Evolutionary conservation across 2,113 vertebrate genomes (phyloP).

Genomic region (Albula glossodonta): DNA sequence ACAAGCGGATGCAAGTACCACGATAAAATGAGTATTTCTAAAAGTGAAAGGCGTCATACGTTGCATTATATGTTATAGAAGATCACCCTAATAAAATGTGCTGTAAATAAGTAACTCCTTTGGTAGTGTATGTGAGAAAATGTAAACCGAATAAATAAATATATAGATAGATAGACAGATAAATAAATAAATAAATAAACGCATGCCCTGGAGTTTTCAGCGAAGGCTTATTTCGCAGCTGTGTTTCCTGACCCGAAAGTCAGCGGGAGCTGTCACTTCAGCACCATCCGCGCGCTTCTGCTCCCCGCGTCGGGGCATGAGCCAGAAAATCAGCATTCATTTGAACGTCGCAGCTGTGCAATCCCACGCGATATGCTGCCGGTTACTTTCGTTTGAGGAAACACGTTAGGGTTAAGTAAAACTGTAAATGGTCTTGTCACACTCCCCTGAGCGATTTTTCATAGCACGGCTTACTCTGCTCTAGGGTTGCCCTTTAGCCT

Average conservation of each 20-base stretch:
- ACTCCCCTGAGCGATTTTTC: not conserved
- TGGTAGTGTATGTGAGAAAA: no score
- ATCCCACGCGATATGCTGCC: not conserved
- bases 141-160: no score
- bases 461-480: not conserved
- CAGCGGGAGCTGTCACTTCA: conserved; percentile 49
- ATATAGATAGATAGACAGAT: no score
- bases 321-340: not conserved
- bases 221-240: not conserved
- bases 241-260: conserved; percentile 7
- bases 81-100: no score
- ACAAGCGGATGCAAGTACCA: no score
- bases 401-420: not conserved
- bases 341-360: not conserved
- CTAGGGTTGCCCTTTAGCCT: not conserved
- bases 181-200: no score
- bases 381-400: not conserved
- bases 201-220: no score
- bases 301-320: not conserved
- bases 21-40: no score
- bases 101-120: no score
- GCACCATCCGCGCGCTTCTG: conserved; percentile 26
- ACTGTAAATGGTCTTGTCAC: not conserved
- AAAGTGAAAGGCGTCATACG: no score
- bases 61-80: no score